These are phyloP conservation scores for Rhyacophila evoluta DNA, from an alignment of 2,888 invertebrate genomes.

Conservation along the genomic window DNA sequence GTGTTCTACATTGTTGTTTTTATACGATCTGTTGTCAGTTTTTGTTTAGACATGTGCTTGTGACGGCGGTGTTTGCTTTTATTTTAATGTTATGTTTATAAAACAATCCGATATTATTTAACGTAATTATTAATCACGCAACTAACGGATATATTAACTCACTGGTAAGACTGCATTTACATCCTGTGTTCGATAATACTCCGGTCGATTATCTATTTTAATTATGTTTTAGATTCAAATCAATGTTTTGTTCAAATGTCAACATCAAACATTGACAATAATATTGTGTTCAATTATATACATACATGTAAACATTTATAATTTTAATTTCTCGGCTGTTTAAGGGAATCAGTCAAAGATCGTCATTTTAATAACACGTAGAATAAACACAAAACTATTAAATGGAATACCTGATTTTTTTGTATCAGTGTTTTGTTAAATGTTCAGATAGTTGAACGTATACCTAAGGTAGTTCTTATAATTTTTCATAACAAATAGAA, in stretches of 20 bases:
- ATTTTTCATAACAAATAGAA: too few relatives aligned
- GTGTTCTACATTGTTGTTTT: not conserved
- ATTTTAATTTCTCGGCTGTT: too few relatives aligned
- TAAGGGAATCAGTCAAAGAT: too few relatives aligned
- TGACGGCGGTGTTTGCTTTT: slow-evolving; percentile 28
- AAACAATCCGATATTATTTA: not conserved
- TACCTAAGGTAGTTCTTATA: too few relatives aligned
- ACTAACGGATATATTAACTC: not conserved
- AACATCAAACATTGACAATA: not conserved
- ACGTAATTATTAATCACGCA: not conserved
- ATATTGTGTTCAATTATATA: too few relatives aligned
- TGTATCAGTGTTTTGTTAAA: too few relatives aligned
- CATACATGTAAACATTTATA: too few relatives aligned
- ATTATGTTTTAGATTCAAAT: not conserved
- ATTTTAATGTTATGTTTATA: not conserved
- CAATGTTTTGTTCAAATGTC: not conserved
- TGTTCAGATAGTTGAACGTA: too few relatives aligned
- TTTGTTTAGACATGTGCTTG: slow-evolving; percentile 36
- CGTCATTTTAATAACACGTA: too few relatives aligned
- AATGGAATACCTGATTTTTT: too few relatives aligned
- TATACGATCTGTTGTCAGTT: slow-evolving; percentile 16
- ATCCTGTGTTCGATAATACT: not conserved
- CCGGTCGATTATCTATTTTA: not conserved
- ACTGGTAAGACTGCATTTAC: not conserved
- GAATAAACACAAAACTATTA: too few relatives aligned